Base-by-base conservation (phyloP, 2,113 vertebrate genomes). In the Pelobates fuscus region DNA sequence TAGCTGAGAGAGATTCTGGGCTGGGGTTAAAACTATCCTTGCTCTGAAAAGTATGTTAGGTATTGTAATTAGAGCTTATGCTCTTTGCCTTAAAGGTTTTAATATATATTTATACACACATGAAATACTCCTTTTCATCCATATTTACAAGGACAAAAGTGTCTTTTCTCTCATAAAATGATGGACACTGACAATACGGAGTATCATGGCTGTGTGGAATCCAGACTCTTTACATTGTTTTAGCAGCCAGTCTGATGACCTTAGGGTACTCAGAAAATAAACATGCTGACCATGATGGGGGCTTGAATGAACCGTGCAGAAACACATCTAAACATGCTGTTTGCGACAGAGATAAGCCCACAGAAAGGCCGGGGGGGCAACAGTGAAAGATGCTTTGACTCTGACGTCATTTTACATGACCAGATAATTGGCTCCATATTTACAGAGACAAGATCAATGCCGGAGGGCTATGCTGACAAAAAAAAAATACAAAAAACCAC, bases 221-320 rank as follows among this genome's bases (percentile, higher is more conserved):
- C 69, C 25, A 55, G 57, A 54, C 57, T 59, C 55, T 70, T 70
- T 60, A 60, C 67, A 63, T 63, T 63, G 30, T 63, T 63, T 5
- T 18, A 4, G 10, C 15, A 17, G 18, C 27, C 37, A 25, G 10
- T 30, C 25, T 29, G n/a, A 41, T 62, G 69, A 71, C 69, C 69
- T 49, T 25, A 10, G 41, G 17, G 32, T 49, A 37, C 20, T 44
- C 63, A 14, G 44, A 49, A 49, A 20, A 62, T 49, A 62, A 71
- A 71, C 69, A 71, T 60, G 59, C 57, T 71, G 69, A 71, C 69
- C 69, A 69, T 3, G 69, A 71, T 71, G 58, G 37, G 69, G 69
- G 69, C 43, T 49, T 30, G 41, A 62, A 24, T 61, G 32, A 71
- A 58, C 70, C 29, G 18, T 24, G 70, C 26, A 71, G 18, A 60